Evolutionary conservation across 1,140 invertebrate species (phyloP), one percentile per base, ranked within the genome.

Genomic region (Bicyclus anynana): DNA sequence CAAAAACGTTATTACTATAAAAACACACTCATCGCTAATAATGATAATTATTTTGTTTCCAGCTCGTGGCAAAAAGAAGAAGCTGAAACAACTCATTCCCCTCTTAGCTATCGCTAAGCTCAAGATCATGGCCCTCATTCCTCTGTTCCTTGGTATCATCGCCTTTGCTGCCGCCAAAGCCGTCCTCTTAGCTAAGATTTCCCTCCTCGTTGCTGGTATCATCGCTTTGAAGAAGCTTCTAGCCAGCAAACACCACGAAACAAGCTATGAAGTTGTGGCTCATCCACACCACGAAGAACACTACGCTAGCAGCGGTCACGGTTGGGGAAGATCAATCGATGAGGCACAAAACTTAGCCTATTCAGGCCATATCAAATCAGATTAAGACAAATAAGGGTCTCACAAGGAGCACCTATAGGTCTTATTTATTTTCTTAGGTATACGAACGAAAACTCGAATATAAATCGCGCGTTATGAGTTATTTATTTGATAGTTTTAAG

Each of bases 161-260:
- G 95, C 94, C 6, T 89, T 96, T n/a, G 89, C 95, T 23, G 94
- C 94, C 5, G 93, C 95, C 89, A 96, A 96, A 89, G 95, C 95
- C 13, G 89, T 96, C 48, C 89, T 95, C 42, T 91, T 95, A 63
- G 94, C 94, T 77, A 96, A 96, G 87, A 90, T 96, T 56, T 93
- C 95, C 6, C 90, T 96, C 6, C 91, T 95, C 37, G 91, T 96
- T 51, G 92, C 94, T 59, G 91, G 91, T 62, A 92, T 95, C 62
- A 93, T 96, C 65, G 94, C 92, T 4, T 83, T 96, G 59, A 95
- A 96, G 88, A 96, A 96, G 74, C 89, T 96, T 5, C 80, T 96
- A 21, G 93, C 92, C 29, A 89, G 90, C 67, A 95, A 95, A 68
- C 91, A 91, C 49, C 91, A 92, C 53, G 91, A 91, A 37, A 91